A percentile compares a stretch with the other conserved stretches of the same genome.
Evolutionary conservation across 2,797 vertebrate species (phyloP).

Genomic region (Champsocephalus gunnari): DNA sequence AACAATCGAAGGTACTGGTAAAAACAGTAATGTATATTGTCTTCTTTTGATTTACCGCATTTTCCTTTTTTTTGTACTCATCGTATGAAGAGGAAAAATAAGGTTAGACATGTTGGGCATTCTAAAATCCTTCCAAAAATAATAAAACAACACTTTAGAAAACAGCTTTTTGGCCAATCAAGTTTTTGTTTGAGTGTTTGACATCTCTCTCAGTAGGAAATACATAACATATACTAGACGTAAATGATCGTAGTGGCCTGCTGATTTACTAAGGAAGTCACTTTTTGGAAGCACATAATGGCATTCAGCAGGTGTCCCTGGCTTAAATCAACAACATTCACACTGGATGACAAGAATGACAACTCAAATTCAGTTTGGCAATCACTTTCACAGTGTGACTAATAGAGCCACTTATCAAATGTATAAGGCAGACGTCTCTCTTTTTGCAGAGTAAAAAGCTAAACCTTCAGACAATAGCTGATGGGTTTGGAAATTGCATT

Average conservation of each 20-base stretch:
- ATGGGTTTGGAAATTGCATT: too few relatives aligned
- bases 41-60: neutral
- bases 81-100: neutral
- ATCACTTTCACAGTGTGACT: slow-evolving; percentile 26
- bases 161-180: too few relatives aligned
- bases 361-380: slow-evolving; percentile 27
- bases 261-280: neutral
- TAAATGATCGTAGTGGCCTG: neutral
- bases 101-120: neutral
- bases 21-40: neutral
- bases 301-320: slow-evolving; percentile 42
- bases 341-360: slow-evolving; percentile 21
- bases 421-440: neutral
- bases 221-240: too few relatives aligned
- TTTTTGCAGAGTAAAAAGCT: neutral
- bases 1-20: neutral
- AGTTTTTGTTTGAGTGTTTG: too few relatives aligned
- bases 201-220: too few relatives aligned
- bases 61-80: neutral
- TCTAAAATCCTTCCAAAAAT: neutral
- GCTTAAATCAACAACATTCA: slow-evolving; percentile 32
- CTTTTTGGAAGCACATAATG: slow-evolving; percentile 34
- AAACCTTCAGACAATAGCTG: too few relatives aligned
- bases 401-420: slow-evolving; percentile 15
- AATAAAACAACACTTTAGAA: neutral